These are phyloP conservation scores for Baronia brevicornis DNA, from an alignment of 2,888 invertebrate genomes.

Conservation along the genomic window DNA sequence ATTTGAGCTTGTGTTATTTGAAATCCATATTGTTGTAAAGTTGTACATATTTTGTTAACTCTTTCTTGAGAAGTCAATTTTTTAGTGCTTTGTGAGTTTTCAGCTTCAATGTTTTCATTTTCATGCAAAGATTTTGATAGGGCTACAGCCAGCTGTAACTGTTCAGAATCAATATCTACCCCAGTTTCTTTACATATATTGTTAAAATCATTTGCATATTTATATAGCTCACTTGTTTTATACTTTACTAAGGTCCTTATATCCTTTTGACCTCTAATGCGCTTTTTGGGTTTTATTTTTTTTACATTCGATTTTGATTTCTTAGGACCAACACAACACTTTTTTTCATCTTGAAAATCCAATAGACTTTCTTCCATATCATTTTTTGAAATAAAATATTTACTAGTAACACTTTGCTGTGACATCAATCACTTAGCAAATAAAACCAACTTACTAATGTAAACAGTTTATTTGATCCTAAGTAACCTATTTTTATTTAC, in stretches of 20 bases:
- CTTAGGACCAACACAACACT: conserved; percentile 38
- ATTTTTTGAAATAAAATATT: conserved; percentile 44
- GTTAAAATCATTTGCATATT: conserved; percentile 57
- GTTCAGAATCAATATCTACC: conserved; percentile 77
- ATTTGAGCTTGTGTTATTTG: conserved; percentile 50
- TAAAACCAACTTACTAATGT: conserved; percentile 39
- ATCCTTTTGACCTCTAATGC: conserved; percentile 53
- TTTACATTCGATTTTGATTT: conserved; percentile 20
- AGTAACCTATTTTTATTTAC: conserved; percentile 4
- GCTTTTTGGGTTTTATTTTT: conserved; percentile 24
- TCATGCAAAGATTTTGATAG: conserved; percentile 72
- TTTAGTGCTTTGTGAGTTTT: conserved; percentile 18
- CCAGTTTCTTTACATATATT: conserved; percentile 56
- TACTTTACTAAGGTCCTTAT: conserved; percentile 48
- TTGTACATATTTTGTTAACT: conserved; percentile 57
- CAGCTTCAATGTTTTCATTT: conserved; percentile 12
- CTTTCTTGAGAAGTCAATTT: conserved; percentile 38
- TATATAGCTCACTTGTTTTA: conserved; percentile 50
- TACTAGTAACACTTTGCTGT: conserved; percentile 41
- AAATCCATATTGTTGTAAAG: conserved; percentile 79
- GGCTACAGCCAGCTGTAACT: conserved; percentile 80
- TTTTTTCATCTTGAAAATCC: conserved; percentile 54
- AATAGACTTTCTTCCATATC: conserved; percentile 60
- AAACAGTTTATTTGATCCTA: conserved; percentile 22
- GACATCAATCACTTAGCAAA: conserved; percentile 33